Conservation (phyloP, 2,888 invertebrate species). For the Tiliacea citrago region DNA sequence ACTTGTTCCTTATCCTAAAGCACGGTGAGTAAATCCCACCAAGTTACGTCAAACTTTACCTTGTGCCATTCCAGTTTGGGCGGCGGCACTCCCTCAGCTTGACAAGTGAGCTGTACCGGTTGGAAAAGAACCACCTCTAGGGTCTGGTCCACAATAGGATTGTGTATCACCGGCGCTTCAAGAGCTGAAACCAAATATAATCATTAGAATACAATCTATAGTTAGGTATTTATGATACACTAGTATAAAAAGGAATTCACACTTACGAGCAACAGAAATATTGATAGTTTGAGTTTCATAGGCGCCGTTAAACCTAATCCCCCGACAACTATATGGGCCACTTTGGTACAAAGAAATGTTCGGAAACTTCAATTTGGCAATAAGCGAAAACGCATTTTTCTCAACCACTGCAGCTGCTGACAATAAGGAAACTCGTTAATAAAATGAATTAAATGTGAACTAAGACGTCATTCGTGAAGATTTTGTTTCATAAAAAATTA, state of each 20-base stretch:
- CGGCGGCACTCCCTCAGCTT: conserved; percentile 91
- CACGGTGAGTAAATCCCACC: neutral
- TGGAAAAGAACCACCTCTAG: conserved; percentile 72
- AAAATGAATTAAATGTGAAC: neutral
- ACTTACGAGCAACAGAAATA: conserved; percentile 78
- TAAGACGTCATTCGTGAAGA: neutral
- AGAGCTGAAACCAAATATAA: conserved; percentile 65
- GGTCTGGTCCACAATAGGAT: conserved; percentile 67
- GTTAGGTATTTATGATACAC: neutral
- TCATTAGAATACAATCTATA: neutral
- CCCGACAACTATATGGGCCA: conserved; percentile 80
- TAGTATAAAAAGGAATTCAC: neutral
- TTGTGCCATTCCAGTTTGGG: conserved; percentile 93
- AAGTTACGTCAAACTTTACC: conserved; percentile 82
- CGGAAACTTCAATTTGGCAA: conserved; percentile 77
- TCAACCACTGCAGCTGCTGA: conserved; percentile 69
- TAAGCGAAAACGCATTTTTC: conserved; percentile 73
- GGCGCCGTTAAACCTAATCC: conserved; percentile 61
- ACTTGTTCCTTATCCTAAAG: neutral
- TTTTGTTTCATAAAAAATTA: neutral
- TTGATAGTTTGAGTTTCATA: conserved; percentile 65
- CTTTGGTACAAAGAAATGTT: conserved; percentile 72
- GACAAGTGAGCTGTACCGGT: conserved; percentile 85
- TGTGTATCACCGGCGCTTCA: conserved; percentile 68
- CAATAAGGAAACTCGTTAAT: conserved; percentile 44